These are phyloP conservation scores for Sesia apiformis DNA, from an alignment of 2,888 invertebrate species.

Conservation along the genomic window DNA sequence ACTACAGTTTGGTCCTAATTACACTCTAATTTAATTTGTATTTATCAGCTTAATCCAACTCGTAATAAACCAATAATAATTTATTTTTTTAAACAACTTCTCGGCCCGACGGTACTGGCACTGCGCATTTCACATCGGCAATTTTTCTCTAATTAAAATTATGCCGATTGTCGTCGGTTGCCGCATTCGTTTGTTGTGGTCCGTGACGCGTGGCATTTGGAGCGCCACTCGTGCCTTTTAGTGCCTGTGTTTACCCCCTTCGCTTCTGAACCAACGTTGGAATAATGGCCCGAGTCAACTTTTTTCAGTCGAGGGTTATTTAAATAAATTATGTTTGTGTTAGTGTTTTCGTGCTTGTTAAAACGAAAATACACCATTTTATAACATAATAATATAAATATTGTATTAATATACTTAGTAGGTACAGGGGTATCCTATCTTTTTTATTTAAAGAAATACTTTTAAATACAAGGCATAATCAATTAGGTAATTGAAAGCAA, in stretches of 20 bases:
- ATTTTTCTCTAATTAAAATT: constrained; percentile 75
- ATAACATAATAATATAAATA: too few relatives aligned
- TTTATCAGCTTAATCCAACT: too few relatives aligned
- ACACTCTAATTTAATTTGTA: too few relatives aligned
- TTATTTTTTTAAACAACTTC: constrained; percentile 2
- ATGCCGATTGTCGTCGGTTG: constrained; percentile 63
- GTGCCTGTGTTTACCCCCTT: constrained; percentile 66
- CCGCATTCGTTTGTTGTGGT: constrained; percentile 65
- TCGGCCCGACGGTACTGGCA: constrained; percentile 25
- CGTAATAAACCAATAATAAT: not conserved
- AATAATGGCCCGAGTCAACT: constrained; percentile 43
- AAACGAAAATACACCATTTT: too few relatives aligned
- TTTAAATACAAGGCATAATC: too few relatives aligned
- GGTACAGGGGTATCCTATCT: too few relatives aligned
- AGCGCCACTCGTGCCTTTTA: constrained; percentile 66
- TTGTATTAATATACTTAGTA: too few relatives aligned
- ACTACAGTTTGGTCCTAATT: too few relatives aligned
- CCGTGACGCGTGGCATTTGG: constrained; percentile 62
- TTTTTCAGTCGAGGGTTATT: constrained; percentile 34
- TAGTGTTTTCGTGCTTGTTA: not conserved
- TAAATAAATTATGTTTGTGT: not conserved
- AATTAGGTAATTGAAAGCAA: too few relatives aligned
- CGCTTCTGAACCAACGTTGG: constrained; percentile 32
- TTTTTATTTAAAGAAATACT: too few relatives aligned
- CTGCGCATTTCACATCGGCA: constrained; percentile 52